Evolutionary conservation across 2,797 vertebrate genomes (phyloP), one percentile per base, ranked within the genome.

Genomic region (Melanotaenia nigrans): DNA sequence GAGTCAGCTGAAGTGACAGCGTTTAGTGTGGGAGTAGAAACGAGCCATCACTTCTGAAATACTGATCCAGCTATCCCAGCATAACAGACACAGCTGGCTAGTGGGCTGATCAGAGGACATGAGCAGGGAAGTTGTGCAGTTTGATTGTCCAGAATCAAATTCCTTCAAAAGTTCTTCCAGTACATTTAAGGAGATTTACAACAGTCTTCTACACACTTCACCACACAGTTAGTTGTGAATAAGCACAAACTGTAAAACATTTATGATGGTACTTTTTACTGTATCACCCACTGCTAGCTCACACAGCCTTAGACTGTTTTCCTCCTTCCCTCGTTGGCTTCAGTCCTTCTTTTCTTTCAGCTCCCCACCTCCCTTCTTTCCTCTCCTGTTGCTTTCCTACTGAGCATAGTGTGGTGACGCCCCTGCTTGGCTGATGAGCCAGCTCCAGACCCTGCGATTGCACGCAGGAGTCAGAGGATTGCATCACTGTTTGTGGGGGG

Each of bases 401-500:
- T 56, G 84, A 84, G 79, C 61, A 32, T 49, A 71, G 78, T 74
- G 87, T n/a, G 88, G 85, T 77, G 81, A 91, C 88, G 86, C 92
- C 92, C 90, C 90, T 87, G 85, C 89, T 88, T 79, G 78, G 85
- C 88, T 79, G 82, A 80, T 58, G 71, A 77, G 83, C 75, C 53
- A 71, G 84, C 87, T 88, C 87, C 90, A 90, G 90, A 87, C 84
- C 86, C 88, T 87, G 89, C 81, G 92, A 94, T 94, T 95, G 94
- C 93, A 74, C 62, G 74, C 91, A 87, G 90, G 89, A 93, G 91
- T 91, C 77, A 32, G 85, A 76, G 90, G 87, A 94, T 95, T 95
- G 94, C 94, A 94, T 95, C 94, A 95, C 92, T 82, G 92, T 82
- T 83, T 86, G 92, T 85, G 83, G 90, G 86, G 90, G 88, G 90